Evolutionary conservation across 2,113 vertebrate species (phyloP).

Genomic region (Henicopernis longicauda): DNA sequence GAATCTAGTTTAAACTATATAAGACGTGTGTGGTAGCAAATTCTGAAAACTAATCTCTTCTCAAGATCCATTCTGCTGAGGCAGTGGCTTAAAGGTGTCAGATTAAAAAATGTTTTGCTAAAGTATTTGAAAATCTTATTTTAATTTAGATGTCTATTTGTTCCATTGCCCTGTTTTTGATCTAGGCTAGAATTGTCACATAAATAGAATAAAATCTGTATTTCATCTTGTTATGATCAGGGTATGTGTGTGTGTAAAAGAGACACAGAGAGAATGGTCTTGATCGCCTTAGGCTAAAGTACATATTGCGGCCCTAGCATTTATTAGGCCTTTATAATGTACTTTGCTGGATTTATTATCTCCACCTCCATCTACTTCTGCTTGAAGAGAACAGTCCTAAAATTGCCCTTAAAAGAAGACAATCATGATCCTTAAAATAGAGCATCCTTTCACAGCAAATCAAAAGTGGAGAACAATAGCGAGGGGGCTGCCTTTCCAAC

Average conservation of each 20-base stretch:
- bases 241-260: not conserved
- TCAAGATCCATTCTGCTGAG: not conserved
- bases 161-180: not conserved
- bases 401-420: slow-evolving; percentile 63
- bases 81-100: not conserved
- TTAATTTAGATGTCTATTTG: slow-evolving; percentile 7
- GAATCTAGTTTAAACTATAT: slow-evolving; percentile 9
- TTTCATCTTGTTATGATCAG: slow-evolving; percentile 16
- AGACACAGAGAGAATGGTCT: slow-evolving; percentile 1
- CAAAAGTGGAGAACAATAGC: slow-evolving; percentile 54
- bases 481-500: slow-evolving; percentile 36
- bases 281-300: slow-evolving; percentile 23
- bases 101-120: not conserved
- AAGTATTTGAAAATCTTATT: not conserved
- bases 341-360: slow-evolving; percentile 66
- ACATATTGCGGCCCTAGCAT: slow-evolving; percentile 1
- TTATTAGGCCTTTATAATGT: slow-evolving; percentile 56
- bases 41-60: not conserved
- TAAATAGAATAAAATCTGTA: slow-evolving; percentile 14
- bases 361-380: slow-evolving; percentile 55
- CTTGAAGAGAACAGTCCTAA: slow-evolving; percentile 62
- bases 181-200: not conserved
- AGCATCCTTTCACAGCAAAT: slow-evolving; percentile 60
- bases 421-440: slow-evolving; percentile 63
- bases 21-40: not conserved